Percentiles rank a stretch among this genome's conserved stretches.
Conservation (phyloP, 1,140 invertebrate genomes). For the Lepidotrigona ventralis region DNA sequence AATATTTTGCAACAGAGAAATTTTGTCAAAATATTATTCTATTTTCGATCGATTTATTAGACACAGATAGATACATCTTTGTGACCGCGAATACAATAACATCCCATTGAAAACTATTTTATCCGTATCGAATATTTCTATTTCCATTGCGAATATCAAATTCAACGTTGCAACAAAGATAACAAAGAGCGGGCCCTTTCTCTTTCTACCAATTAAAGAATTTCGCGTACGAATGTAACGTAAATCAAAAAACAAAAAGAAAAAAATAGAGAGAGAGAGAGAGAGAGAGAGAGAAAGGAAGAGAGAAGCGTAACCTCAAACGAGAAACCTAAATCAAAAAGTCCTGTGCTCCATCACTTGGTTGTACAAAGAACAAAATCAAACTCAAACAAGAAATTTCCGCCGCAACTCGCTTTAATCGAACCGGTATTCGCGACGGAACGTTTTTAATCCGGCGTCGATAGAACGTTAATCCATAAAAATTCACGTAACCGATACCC, state of each 20-base stretch:
- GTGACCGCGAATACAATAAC: background rate
- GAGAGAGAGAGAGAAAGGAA: too few relatives aligned
- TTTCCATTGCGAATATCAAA: background rate
- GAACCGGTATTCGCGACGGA: background rate
- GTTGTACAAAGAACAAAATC: background rate
- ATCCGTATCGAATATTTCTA: background rate
- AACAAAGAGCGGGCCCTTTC: background rate
- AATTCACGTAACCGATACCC: background rate
- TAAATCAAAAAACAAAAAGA: background rate
- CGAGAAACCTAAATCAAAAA: background rate
- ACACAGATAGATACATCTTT: background rate
- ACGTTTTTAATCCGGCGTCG: constrained; percentile 9
- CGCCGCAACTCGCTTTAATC: background rate
- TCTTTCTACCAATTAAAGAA: background rate
- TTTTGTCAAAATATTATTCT: background rate
- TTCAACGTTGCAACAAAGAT: background rate
- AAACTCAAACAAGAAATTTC: background rate
- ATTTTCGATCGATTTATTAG: background rate
- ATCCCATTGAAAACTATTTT: background rate
- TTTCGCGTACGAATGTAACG: background rate
- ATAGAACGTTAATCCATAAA: constrained; percentile 28
- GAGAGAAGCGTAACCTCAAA: background rate
- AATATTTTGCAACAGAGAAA: background rate
- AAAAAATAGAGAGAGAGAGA: too few relatives aligned
- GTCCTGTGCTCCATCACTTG: background rate